phyloP scores from a whole-genome alignment of 2,888 invertebrate genomes.

The Alloplasta piceator region DNA sequence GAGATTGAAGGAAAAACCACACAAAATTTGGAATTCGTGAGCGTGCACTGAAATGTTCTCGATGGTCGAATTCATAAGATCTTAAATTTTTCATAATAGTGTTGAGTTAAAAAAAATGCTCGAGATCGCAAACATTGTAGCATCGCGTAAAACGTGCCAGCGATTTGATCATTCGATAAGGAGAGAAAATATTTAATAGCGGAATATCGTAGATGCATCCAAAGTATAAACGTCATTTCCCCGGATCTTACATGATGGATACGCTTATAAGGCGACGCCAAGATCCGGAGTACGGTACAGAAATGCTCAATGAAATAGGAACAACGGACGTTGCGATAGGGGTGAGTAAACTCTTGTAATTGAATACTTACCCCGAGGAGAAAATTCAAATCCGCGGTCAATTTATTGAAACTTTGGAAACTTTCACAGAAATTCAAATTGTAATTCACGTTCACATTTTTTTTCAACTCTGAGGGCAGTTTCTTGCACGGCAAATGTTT shows the following conservation, averaged over 20 bases:
- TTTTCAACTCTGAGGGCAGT: too few relatives aligned
- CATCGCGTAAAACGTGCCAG: slow-evolving; percentile 19
- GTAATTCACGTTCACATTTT: too few relatives aligned
- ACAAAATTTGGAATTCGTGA: slow-evolving; percentile 24
- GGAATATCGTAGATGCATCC: slow-evolving; percentile 32
- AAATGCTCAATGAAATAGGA: slow-evolving; percentile 70
- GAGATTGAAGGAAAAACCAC: neutral
- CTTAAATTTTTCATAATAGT: neutral
- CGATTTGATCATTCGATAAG: slow-evolving; percentile 18
- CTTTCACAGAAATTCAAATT: too few relatives aligned
- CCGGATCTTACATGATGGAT: slow-evolving; percentile 56
- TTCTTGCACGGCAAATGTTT: too few relatives aligned
- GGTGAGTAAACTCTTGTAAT: slow-evolving; percentile 58
- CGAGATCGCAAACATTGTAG: slow-evolving; percentile 8
- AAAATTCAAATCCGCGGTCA: too few relatives aligned
- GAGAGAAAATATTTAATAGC: neutral
- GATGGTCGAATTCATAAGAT: neutral
- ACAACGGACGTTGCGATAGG: slow-evolving; percentile 70
- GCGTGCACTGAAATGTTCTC: slow-evolving; percentile 4
- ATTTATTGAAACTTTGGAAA: too few relatives aligned
- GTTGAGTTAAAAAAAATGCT: slow-evolving; percentile 45
- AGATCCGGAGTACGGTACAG: slow-evolving; percentile 65
- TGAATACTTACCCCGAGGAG: too few relatives aligned
- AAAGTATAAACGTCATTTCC: slow-evolving; percentile 47
- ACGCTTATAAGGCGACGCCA: slow-evolving; percentile 55